Evolutionary conservation across 2,113 vertebrate species (phyloP), one percentile per base, ranked within the genome.

Genomic region (Hippocampus comes): DNA sequence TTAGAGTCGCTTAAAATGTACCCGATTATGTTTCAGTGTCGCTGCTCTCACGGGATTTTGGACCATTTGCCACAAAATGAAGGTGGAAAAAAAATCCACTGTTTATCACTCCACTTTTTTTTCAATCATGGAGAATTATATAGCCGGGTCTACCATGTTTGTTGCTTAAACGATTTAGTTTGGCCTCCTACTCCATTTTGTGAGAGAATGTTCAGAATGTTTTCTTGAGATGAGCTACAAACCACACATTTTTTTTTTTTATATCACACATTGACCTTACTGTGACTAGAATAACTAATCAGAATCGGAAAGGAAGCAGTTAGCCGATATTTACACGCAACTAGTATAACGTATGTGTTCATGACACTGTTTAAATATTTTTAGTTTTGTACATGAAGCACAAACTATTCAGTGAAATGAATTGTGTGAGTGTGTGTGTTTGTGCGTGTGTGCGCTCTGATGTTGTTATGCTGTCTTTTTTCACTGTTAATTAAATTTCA

Each of bases 361-460:
- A 51, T 25, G 65, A 43, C 43, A 71, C 30, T 55, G 71, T 75
- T 57, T 2, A n/a, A 38, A 66, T 65, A 60, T 64, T 65, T 68
- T 23, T 75, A 34, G 38, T 82, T 80, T 78, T 71, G 61, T 74
- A 53, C 49, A 73, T 75, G 63, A 87, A 84, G 76, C 83, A 82
- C 84, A 83, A 77, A 57, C 66, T 73, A 23, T 42, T 34, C 70
- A 61, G 41, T 56, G 70, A 77, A 34, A 57, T 65, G 14, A 75
- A 73, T 43, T 72, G 59, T 78, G 63, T 71, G 11, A 77, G 49
- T 73, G 72, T 74, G 23, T 27, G 56, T 12, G 23, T 57, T 14
- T 1, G 12, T 17, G 23, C 11, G 10, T 59, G 27, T n/a, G n/a
- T 14, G 4, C 56, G 11, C 56, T 38, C 34, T 38, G 12, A 25